phyloP scores from a whole-genome alignment of 2,888 invertebrate species.

The Apamea anceps region DNA sequence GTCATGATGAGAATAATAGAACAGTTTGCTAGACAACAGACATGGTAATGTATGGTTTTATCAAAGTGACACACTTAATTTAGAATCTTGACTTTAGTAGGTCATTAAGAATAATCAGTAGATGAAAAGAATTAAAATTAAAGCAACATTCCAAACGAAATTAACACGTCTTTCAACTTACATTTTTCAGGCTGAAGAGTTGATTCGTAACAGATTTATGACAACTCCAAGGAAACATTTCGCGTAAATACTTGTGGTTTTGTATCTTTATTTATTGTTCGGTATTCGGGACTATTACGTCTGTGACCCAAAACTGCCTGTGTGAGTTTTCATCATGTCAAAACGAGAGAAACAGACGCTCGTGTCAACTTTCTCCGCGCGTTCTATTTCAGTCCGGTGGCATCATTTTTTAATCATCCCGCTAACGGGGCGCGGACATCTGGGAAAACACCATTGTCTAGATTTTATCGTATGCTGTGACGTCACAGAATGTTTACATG shows the following conservation, averaged over 20 bases:
- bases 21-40: slow-evolving; percentile 36
- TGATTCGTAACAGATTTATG: slow-evolving; percentile 71
- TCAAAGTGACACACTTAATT: slow-evolving; percentile 40
- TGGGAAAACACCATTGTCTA: slow-evolving; percentile 78
- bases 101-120: slow-evolving; percentile 55
- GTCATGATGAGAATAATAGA: slow-evolving; percentile 55
- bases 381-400: slow-evolving; percentile 83
- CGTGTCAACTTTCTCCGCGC: slow-evolving; percentile 85
- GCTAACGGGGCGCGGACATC: slow-evolving; percentile 69
- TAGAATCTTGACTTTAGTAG: slow-evolving; percentile 53
- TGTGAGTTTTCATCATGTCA: slow-evolving; percentile 80
- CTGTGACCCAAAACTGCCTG: slow-evolving; percentile 87
- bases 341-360: slow-evolving; percentile 74
- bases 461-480: slow-evolving; percentile 58
- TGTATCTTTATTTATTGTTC: slow-evolving; percentile 74
- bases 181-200: slow-evolving; percentile 65
- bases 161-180: slow-evolving; percentile 70
- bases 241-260: slow-evolving; percentile 70
- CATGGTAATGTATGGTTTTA: slow-evolving; percentile 28
- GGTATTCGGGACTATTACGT: slow-evolving; percentile 81
- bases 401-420: slow-evolving; percentile 80
- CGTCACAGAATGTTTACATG: slow-evolving; percentile 52
- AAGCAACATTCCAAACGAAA: slow-evolving; percentile 62
- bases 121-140: slow-evolving; percentile 23
- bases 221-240: slow-evolving; percentile 71